Base-by-base conservation (phyloP, 2,113 vertebrate genomes). In the Dromiciops gliroides region DNA sequence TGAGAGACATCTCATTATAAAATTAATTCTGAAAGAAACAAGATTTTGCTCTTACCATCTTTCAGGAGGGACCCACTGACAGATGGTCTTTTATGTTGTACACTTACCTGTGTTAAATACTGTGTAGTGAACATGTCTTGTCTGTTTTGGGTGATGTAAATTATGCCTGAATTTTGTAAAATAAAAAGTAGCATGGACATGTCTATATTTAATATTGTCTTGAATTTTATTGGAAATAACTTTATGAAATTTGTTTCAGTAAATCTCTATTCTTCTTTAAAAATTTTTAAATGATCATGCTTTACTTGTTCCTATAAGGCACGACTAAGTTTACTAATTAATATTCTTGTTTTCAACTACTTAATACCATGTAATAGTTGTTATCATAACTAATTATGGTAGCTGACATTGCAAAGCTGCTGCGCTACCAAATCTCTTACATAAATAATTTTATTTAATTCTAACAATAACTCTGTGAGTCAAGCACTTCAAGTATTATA, bases 1-100 rank as follows among this genome's bases (percentile, higher is more conserved):
- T 92, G 48, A 89, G 51, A 96, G 91, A 93, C 52, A 89, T 94
- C 91, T 94, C 50, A 50, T 92, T 93, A 91, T 50, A 94, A 96
- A 97, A 96, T 95, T 60, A 95, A 97, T 94, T 96, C 50, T 92
- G 95, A 94, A 97, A 94, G 53, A 97, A 96, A 22, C n/a, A 92
- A 95, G 67, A 48, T 0, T 94, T 93, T 67, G 67, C 3, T 50
- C 94, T 96, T 50, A 23, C 25, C 25, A 14, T 50, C 51, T 94
- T 97, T 94, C 93, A 90, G 56, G 60, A 93, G 89, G 60, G 89
- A 94, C 22, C 50, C 93, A 75, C 16, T 12, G 95, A 95, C 94
- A 94, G 75, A 50, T 93, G 50, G 96, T 97, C 50, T 94, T 96
- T 92, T 95, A 96, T 96, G 97, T 95, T 96, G 2, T 88, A 97